A percentile compares a stretch with the other conserved stretches of the same genome.
Conservation (phyloP, 1,140 invertebrate genomes). For the Homarus americanus region DNA sequence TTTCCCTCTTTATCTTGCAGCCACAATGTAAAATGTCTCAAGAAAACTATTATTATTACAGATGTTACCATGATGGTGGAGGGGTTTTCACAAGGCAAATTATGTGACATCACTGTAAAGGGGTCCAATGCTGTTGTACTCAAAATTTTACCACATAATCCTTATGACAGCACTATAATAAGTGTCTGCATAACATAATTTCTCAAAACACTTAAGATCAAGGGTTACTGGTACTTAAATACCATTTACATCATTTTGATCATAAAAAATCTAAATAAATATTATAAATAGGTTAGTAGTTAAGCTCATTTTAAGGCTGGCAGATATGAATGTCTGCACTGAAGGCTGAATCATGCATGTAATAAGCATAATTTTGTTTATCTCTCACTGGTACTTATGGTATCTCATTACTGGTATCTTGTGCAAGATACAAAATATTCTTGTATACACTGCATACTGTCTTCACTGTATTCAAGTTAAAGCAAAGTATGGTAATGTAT, state of each 20-base stretch:
- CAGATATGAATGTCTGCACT: slow-evolving; percentile 19
- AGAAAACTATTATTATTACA: neutral
- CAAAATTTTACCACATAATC: neutral
- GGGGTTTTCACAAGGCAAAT: no score
- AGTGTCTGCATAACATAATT: neutral
- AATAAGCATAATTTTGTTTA: no score
- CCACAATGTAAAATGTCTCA: neutral
- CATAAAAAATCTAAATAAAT: slow-evolving; percentile 42
- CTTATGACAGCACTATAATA: neutral
- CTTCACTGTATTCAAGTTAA: no score
- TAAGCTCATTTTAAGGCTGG: slow-evolving; percentile 31
- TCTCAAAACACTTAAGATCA: slow-evolving; percentile 46
- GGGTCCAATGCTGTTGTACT: neutral
- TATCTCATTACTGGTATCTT: neutral
- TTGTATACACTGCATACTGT: neutral
- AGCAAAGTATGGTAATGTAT: no score
- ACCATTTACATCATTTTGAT: neutral
- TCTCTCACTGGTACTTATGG: neutral
- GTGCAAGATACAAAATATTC: neutral
- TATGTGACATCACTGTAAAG: no score
- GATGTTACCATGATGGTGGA: neutral
- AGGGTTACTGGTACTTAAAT: slow-evolving; percentile 14
- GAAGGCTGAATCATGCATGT: neutral
- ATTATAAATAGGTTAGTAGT: slow-evolving; percentile 61
- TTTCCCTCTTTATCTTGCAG: no score